These are phyloP conservation scores for Pygathrix nemaeus DNA, from an alignment of 2,113 vertebrate species.

Conservation along the genomic window DNA sequence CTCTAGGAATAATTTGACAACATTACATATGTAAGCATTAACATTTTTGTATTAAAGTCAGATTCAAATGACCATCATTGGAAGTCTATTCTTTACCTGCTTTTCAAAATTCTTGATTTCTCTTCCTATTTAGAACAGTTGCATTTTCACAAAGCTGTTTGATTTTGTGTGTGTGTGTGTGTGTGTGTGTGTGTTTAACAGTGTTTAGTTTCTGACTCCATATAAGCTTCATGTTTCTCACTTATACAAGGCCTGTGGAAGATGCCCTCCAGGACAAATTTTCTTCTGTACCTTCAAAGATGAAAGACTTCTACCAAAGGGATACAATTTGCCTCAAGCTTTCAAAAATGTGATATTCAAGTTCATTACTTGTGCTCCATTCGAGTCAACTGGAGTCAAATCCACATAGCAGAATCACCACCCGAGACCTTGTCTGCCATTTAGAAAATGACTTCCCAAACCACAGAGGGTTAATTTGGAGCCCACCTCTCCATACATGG, in stretches of 20 bases:
- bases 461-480: conserved; percentile 56
- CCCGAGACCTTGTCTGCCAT: conserved; percentile 8
- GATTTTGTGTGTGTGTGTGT: too few relatives aligned
- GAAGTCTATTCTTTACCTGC: not conserved
- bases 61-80: not conserved
- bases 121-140: not conserved
- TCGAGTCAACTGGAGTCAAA: conserved; percentile 41
- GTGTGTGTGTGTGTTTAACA: not conserved
- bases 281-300: conserved; percentile 37
- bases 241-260: not conserved
- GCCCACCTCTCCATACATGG: accelerated
- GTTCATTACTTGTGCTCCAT: conserved; percentile 43
- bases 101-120: not conserved
- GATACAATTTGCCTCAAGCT: conserved; percentile 62
- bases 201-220: not conserved
- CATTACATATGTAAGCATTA: not conserved
- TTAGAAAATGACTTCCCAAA: conserved; percentile 64
- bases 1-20: not conserved
- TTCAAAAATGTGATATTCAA: conserved; percentile 50
- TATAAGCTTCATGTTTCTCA: not conserved
- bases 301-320: conserved; percentile 42
- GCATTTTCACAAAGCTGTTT: not conserved
- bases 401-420: not conserved
- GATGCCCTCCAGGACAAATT: conserved; percentile 15
- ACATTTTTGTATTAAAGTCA: not conserved